Percentiles rank a stretch among this genome's conserved stretches.
phyloP scores from a whole-genome alignment of 2,113 vertebrate species.

The Colinus virginianus region DNA sequence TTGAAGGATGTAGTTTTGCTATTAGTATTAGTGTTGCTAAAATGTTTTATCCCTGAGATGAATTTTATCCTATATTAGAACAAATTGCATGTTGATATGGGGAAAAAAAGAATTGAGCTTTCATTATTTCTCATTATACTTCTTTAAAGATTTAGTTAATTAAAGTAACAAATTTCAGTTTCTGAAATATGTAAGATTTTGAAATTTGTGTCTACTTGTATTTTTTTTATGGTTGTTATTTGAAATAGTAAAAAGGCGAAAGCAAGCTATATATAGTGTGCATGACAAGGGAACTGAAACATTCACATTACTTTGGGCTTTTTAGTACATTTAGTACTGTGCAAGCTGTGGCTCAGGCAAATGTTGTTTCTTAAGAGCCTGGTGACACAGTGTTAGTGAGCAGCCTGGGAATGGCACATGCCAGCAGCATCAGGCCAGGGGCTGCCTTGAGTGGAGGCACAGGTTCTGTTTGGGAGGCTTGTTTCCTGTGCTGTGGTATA shows the following conservation, averaged over 20 bases:
- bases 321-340: background rate
- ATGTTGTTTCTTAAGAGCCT: background rate
- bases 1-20: background rate
- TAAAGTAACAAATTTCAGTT: background rate
- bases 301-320: background rate
- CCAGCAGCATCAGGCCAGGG: background rate
- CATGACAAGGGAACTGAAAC: background rate
- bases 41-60: background rate
- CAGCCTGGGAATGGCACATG: background rate
- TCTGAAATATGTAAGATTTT: background rate
- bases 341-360: background rate
- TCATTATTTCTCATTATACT: background rate
- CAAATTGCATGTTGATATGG: background rate
- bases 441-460: background rate
- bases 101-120: background rate
- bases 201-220: background rate
- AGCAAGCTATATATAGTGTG: background rate
- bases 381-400: background rate
- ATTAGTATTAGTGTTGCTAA: background rate
- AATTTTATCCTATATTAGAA: background rate
- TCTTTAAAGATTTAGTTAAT: background rate
- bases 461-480: accelerated
- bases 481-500: background rate
- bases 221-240: background rate
- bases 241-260: background rate